A percentile compares a stretch with the other conserved stretches of the same genome.
These are phyloP conservation scores for Parus major DNA, from an alignment of 2,113 vertebrate species.

Conservation along the genomic window DNA sequence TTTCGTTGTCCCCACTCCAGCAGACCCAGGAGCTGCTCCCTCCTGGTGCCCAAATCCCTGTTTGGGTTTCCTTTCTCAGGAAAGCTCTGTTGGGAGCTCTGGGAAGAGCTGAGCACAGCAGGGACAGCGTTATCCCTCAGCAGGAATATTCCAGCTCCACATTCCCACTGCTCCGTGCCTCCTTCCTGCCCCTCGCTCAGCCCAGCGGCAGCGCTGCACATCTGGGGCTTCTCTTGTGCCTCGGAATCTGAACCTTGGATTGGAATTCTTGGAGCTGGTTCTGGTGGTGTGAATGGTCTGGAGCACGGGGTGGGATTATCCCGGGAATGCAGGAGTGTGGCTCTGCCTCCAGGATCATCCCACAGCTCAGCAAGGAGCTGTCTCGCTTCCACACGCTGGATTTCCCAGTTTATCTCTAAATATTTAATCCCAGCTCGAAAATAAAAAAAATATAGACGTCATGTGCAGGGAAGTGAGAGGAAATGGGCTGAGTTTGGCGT, in stretches of 20 bases:
- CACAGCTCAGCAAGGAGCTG: rapidly evolving
- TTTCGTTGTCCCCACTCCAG: background rate
- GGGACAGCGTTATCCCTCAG: rapidly evolving
- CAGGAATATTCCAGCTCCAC: rapidly evolving
- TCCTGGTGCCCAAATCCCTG: rapidly evolving
- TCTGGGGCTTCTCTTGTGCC: background rate
- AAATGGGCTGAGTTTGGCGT: background rate
- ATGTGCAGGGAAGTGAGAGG: background rate
- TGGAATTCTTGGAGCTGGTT: background rate
- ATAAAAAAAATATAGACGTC: rapidly evolving
- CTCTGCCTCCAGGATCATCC: background rate
- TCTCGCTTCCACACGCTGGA: rapidly evolving
- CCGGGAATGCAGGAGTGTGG: background rate
- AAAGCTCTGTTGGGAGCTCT: background rate
- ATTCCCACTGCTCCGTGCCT: background rate
- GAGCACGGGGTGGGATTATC: background rate
- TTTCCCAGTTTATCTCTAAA: background rate
- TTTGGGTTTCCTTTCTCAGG: background rate
- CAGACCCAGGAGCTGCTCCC: background rate
- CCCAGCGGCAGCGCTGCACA: background rate
- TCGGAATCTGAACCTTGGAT: rapidly evolving
- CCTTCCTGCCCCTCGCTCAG: background rate
- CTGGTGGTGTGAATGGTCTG: background rate
- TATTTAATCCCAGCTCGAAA: background rate
- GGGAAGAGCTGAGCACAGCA: background rate